Evolutionary conservation across 2,888 invertebrate genomes (phyloP).

Genomic region (Calameuta filiformis): DNA sequence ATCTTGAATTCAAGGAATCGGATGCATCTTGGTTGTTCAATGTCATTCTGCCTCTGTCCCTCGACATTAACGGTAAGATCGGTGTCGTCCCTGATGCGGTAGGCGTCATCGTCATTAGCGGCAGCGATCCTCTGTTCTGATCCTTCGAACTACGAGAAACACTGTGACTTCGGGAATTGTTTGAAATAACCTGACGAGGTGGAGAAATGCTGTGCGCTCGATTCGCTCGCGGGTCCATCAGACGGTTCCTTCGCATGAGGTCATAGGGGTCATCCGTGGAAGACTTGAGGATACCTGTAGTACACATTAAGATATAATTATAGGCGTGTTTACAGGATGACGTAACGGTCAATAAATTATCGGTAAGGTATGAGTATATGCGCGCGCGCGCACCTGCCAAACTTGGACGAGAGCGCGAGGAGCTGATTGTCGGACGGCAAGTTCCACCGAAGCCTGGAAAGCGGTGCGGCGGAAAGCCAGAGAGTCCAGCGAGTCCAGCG

Average conservation of each 20-base stretch:
- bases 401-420: slow-evolving; percentile 57
- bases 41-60: not conserved
- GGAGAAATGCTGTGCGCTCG: slow-evolving; percentile 65
- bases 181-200: slow-evolving; percentile 47
- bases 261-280: slow-evolving; percentile 77
- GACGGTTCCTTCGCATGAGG: slow-evolving; percentile 81
- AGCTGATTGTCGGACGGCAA: slow-evolving; percentile 49
- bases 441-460: slow-evolving; percentile 72
- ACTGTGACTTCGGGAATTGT: slow-evolving; percentile 67
- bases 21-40: not conserved
- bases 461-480: slow-evolving; percentile 69
- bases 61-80: not conserved
- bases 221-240: slow-evolving; percentile 72
- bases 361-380: not conserved
- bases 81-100: slow-evolving; percentile 28
- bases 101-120: slow-evolving; percentile 5
- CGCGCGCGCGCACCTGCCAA: slow-evolving; percentile 49
- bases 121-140: slow-evolving; percentile 26
- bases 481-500: slow-evolving; percentile 58
- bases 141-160: slow-evolving; percentile 44
- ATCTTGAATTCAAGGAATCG: slow-evolving; percentile 33
- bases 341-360: not conserved
- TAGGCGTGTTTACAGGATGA: not conserved
- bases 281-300: slow-evolving; percentile 56
- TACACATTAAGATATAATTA: not conserved